Conservation (phyloP, 2,797 vertebrate species). For the Leptoclinus maculatus region DNA sequence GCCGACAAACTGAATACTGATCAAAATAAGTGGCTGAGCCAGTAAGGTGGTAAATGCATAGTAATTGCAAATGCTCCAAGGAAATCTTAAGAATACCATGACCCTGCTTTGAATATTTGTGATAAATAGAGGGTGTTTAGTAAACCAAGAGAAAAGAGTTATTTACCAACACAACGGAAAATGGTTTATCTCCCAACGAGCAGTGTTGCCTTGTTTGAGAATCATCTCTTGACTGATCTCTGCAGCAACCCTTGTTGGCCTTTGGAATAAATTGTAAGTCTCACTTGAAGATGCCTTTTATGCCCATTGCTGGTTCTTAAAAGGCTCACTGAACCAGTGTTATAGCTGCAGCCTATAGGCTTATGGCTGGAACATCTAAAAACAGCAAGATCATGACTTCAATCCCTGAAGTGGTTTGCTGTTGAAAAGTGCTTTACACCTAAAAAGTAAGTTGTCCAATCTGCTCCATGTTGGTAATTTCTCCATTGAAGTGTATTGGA, state of each 20-base stretch:
- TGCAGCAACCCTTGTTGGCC: background rate
- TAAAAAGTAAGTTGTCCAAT: background rate
- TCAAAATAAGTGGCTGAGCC: slow-evolving; percentile 42
- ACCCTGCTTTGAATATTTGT: slow-evolving; percentile 28
- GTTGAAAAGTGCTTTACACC: background rate
- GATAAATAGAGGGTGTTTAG: background rate
- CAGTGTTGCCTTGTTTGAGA: background rate
- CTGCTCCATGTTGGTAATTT: background rate
- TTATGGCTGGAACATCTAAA: slow-evolving; percentile 2
- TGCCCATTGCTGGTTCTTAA: slow-evolving; percentile 13
- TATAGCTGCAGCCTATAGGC: background rate
- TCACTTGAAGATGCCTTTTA: background rate
- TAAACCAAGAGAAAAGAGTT: background rate
- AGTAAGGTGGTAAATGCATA: slow-evolving; percentile 21
- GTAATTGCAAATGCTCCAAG: background rate
- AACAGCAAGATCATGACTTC: slow-evolving; percentile 4
- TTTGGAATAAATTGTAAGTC: slow-evolving; percentile 4
- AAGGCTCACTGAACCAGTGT: slow-evolving; percentile 5
- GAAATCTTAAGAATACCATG: slow-evolving; percentile 7
- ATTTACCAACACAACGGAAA: background rate
- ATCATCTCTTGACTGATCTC: background rate
- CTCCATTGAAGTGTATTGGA: background rate
- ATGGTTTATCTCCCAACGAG: background rate
- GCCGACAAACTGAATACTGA: slow-evolving; percentile 45
- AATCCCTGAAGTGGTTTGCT: slow-evolving; percentile 8